A percentile compares a stretch with the other conserved stretches of the same genome.
phyloP scores from a whole-genome alignment of 1,140 invertebrate species.

The Ceratosolen fusciceps region DNA sequence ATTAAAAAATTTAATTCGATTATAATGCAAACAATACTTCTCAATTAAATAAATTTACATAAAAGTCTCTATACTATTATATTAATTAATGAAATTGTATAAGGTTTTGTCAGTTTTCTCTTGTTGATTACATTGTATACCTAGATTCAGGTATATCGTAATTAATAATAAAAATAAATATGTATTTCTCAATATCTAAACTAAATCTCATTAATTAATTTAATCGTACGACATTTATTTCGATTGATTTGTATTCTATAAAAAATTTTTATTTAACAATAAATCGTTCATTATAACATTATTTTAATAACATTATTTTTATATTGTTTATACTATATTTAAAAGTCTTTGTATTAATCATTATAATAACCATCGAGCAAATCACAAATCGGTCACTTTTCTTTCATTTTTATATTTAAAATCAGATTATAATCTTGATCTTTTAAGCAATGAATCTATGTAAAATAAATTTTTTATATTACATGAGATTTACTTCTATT shows the following conservation, averaged over 20 bases:
- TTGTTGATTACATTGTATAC: too few species aligned
- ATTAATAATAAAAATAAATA: background rate
- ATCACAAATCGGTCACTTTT: background rate
- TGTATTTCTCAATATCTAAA: background rate
- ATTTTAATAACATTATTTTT: background rate
- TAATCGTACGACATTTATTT: too few species aligned
- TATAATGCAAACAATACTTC: too few species aligned
- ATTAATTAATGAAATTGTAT: too few species aligned
- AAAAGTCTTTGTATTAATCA: background rate
- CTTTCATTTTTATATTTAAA: background rate
- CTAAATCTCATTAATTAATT: too few species aligned
- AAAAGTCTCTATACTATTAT: too few species aligned
- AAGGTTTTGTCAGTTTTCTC: too few species aligned
- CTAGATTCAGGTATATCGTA: too few species aligned
- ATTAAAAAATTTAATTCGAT: background rate
- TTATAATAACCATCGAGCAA: background rate
- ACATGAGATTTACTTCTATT: background rate
- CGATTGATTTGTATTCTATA: too few species aligned
- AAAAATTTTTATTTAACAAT: background rate
- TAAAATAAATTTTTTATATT: conserved; percentile 18
- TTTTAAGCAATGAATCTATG: conserved; percentile 15
- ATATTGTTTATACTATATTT: conserved; percentile 14
- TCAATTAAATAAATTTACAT: too few species aligned
- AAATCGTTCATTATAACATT: background rate
- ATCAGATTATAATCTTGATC: background rate